Evolutionary conservation across 2,113 vertebrate genomes (phyloP), one percentile per base, ranked within the genome.

Genomic region (Chascanopsetta lugubris): DNA sequence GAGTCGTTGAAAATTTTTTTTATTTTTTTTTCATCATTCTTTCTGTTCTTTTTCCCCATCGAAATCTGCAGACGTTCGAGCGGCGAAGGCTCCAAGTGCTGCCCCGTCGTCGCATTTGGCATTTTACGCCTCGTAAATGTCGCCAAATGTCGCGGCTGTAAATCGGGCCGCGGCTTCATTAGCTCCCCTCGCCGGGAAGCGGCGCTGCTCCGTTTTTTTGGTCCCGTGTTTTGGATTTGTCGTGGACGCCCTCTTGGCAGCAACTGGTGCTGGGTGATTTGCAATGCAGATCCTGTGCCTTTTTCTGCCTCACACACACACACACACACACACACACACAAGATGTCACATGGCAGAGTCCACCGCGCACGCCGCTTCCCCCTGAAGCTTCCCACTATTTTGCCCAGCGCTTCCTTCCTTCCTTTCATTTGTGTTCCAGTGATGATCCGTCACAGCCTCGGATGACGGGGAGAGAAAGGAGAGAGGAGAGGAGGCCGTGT

Each of bases 261-360:
- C 74, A n/a, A 62, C 32, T 13, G 48, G 55, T 62, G 61, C 36
- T 42, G 29, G 53, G 56, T 59, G 2, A 77, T 77, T 80, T 79
- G 72, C 80, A 72, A 59, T 74, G 48, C 79, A 83, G 80, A 80
- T 80, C 36, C 24, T 43, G 15, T 42, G 21, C 64, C 29, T 51
- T 38, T 63, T 29, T 40, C 20, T 34, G 0, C 18, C 47, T 21
- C 51, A 2, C 51, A 15, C 27, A 25, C 30, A 29, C 18, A 30
- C n/a, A 30, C 34, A 43, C 30, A 60, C 40, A 53, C 42, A 59
- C 6, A 61, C 13, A 53, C 25, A 8, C 43, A 27, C 6, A 61
- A 59, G 43, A 9, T 43, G 18, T 82, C 76, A 69, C 77, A 74
- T 61, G 72, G 51, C 34, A 5, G 13, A 30, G 58, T 61, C 43